Evolutionary conservation across 2,113 vertebrate species (phyloP), one percentile per base, ranked within the genome.

Genomic region (Trematomus loennbergii): DNA sequence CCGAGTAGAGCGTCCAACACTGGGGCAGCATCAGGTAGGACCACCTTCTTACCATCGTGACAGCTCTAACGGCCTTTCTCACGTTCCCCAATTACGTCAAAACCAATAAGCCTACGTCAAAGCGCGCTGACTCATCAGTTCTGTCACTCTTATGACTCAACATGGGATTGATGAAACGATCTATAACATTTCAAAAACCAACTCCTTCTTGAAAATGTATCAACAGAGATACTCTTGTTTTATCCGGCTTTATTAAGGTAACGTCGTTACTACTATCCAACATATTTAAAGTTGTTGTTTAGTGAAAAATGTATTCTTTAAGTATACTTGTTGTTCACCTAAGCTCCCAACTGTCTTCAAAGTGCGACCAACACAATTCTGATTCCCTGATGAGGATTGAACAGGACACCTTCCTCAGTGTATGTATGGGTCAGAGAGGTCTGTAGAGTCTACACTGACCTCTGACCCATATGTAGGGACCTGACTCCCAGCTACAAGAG

Each of bases 21-120:
- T 1, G 36, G 15, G 15, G 7, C 62, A 25, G n/a, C 61, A 68
- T 1, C 78, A 83, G 89, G 93, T 92, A 65, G 61, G 61, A 40
- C 33, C 13, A 82, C 40, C 1, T 43, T 8, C 10, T 3, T 7
- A 0, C 36, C 7, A 40, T 7, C 29, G 50, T 18, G 6, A 53
- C 16, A n/a, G 16, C 7, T 7, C 17, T 53, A 6, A 53, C 4
- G 12, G 22, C 25, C 50, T 55, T 5, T 45, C 36, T 40, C 36
- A 40, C 36, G 36, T 10, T 0, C 43, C 53, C 68, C 22, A 57
- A 57, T 9, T 25, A 7, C 13, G 18, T 53, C 18, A 52, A 1
- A 52, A 52, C 8, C 36, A 40, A 40, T 40, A 7, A 8, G 36
- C 36, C 36, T 7, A 40, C 36, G 36, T 40, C 36, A 40, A 40